phyloP scores from a whole-genome alignment of 2,113 vertebrate genomes.

The Vulpes ferrilata region DNA sequence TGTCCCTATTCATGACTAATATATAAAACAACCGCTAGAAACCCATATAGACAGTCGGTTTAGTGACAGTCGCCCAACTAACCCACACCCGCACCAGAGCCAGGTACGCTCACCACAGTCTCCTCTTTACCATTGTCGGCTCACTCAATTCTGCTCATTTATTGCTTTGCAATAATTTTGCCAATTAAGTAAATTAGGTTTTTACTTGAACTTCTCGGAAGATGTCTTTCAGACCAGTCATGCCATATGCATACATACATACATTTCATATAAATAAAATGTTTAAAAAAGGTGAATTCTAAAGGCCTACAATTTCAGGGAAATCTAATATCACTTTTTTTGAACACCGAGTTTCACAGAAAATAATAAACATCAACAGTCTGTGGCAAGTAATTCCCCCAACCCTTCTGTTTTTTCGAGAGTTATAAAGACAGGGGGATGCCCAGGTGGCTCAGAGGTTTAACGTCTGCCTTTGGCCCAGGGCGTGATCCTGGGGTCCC shows the following conservation, averaged over 20 bases:
- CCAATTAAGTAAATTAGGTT: not conserved
- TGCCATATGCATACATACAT: not conserved
- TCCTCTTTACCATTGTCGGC: not conserved
- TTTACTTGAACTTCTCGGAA: not conserved
- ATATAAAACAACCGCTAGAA: not conserved
- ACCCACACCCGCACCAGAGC: no score
- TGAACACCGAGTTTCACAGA: not conserved
- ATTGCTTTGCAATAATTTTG: not conserved
- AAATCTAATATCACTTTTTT: not conserved
- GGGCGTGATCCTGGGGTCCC: no score
- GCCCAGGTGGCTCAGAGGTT: no score
- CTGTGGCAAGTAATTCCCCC: not conserved
- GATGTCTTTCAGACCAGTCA: not conserved
- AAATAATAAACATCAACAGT: not conserved
- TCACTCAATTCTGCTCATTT: not conserved
- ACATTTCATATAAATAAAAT: no score
- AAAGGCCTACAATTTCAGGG: not conserved
- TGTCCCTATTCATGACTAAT: not conserved
- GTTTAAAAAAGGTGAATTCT: no score
- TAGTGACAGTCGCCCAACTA: not conserved
- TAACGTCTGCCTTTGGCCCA: no score
- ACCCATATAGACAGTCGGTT: not conserved
- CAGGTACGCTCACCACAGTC: not conserved
- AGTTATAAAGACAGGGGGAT: not conserved
- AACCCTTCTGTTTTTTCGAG: not conserved